phyloP scores from a whole-genome alignment of 2,797 vertebrate genomes.

The Ispidina picta region DNA sequence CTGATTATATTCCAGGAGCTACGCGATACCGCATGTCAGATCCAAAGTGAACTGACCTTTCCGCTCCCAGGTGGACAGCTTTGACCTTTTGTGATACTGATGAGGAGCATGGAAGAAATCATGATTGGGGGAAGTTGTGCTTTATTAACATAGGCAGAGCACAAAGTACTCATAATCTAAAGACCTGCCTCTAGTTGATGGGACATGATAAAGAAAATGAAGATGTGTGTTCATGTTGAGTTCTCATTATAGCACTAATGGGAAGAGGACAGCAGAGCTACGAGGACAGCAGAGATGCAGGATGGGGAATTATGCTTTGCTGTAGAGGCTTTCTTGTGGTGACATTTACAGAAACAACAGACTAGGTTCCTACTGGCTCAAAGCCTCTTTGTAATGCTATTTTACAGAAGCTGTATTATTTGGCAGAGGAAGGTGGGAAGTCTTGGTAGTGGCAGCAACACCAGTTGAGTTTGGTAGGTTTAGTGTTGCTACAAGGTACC shows the following conservation, averaged over 20 bases:
- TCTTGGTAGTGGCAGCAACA: not conserved
- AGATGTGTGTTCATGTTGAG: not conserved
- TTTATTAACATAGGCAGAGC: conserved; percentile 38
- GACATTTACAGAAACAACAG: not conserved
- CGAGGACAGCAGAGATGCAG: not conserved
- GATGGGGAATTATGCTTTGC: not conserved
- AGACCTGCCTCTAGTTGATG: conserved; percentile 9
- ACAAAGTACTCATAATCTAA: conserved; percentile 6
- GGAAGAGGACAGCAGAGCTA: not conserved
- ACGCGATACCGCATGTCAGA: not conserved
- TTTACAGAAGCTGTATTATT: not conserved
- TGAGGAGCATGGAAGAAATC: conserved; percentile 49
- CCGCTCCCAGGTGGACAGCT: conserved; percentile 46
- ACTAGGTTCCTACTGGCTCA: not conserved
- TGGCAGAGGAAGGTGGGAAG: not conserved
- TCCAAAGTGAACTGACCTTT: conserved; percentile 66
- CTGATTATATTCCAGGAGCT: conserved; percentile 57
- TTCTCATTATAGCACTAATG: conserved; percentile 7
- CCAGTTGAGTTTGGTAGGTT: not conserved
- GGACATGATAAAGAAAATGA: not conserved
- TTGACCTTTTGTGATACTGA: conserved; percentile 56
- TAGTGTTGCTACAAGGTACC: not conserved
- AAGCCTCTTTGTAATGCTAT: not conserved
- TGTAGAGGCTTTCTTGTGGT: not conserved
- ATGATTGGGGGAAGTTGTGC: not conserved